Conservation (phyloP, 2,113 vertebrate species). For the Ovibos moschatus region DNA sequence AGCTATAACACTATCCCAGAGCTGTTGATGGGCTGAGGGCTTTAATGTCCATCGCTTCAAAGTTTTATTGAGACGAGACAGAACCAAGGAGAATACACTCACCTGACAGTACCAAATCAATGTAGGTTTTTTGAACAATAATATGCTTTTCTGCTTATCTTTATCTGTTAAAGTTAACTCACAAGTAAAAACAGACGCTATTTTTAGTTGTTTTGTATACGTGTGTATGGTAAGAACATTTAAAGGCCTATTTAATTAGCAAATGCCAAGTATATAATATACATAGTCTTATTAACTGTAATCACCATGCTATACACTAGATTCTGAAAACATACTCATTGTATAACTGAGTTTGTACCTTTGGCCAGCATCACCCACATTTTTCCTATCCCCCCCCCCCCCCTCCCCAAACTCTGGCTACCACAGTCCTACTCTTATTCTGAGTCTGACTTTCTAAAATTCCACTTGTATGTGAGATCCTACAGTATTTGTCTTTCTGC, state of each 20-base stretch:
- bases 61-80: background rate
- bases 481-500: background rate
- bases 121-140: background rate
- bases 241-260: background rate
- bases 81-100: background rate
- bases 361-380: background rate
- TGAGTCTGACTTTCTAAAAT: background rate
- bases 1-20: background rate
- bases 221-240: background rate
- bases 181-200: background rate
- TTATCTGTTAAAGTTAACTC: background rate
- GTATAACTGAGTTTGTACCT: background rate
- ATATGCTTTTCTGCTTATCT: background rate
- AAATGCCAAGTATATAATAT: background rate
- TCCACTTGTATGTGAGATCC: background rate
- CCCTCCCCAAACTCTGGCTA: fast-evolving
- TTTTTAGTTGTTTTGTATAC: background rate
- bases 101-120: background rate
- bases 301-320: background rate
- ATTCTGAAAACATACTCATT: background rate
- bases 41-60: fast-evolving
- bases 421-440: background rate
- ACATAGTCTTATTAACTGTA: background rate
- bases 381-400: background rate
- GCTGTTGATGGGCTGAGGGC: background rate